Conservation (phyloP, 35 echinoderm and acorn worm genomes). For the Chiridota heheva region DNA sequence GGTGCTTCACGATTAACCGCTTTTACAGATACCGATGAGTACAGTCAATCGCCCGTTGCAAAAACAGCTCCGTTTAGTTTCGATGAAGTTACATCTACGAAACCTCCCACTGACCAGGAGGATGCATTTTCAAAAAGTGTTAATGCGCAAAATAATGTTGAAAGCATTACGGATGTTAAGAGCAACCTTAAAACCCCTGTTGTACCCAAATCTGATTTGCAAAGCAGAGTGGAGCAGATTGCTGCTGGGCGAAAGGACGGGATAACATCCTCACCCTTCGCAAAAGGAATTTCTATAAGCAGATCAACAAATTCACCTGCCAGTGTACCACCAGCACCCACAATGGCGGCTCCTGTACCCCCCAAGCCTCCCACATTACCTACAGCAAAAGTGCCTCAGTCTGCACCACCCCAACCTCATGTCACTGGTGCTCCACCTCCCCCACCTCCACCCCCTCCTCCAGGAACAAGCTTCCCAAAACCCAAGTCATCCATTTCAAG, state of each 20-base stretch:
- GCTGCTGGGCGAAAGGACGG: constrained; percentile 35
- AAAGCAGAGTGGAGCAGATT: constrained; percentile 40
- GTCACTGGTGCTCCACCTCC: constrained; percentile 7
- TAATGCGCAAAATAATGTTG: too few species aligned
- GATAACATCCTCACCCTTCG: too few species aligned
- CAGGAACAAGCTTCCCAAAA: constrained; percentile 3
- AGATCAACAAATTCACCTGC: constrained; percentile 16
- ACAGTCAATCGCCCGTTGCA: constrained; percentile 86
- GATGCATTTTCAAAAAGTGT: too few species aligned
- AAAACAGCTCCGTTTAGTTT: constrained; percentile 63
- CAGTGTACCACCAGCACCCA: constrained; percentile 38
- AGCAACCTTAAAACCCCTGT: too few species aligned
- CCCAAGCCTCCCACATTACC: too few species aligned
- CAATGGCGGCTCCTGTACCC: constrained; percentile 34
- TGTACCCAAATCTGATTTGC: constrained; percentile 4
- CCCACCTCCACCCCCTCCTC: background rate
- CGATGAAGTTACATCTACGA: too few species aligned
- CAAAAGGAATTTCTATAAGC: too few species aligned
- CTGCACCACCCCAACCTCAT: background rate
- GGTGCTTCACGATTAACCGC: constrained; percentile 59
- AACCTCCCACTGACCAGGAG: too few species aligned
- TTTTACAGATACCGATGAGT: constrained; percentile 85
- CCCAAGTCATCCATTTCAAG: background rate
- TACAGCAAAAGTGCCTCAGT: background rate
- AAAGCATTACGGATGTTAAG: too few species aligned